phyloP scores from a whole-genome alignment of 2,888 invertebrate genomes.

The Rotaria sp. region DNA sequence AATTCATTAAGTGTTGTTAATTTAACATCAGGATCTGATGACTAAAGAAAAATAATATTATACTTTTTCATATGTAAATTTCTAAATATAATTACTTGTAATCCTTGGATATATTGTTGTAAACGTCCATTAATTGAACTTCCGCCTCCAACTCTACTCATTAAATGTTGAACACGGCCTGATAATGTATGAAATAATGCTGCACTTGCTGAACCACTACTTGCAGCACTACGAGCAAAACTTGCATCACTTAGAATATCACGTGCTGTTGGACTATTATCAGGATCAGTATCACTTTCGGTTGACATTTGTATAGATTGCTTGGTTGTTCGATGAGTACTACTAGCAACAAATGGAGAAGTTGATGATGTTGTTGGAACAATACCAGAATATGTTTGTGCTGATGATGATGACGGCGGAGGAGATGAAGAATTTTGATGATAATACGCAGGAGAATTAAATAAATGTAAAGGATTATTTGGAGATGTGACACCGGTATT shows the following conservation, averaged over 20 bases:
- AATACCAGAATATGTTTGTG: neutral
- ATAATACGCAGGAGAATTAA: neutral
- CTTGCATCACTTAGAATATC: neutral
- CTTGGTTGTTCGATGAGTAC: neutral
- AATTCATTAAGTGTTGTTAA: constrained; percentile 36
- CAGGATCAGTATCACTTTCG: constrained; percentile 17
- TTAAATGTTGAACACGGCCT: neutral
- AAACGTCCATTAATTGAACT: neutral
- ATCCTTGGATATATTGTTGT: constrained; percentile 19
- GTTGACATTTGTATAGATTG: neutral
- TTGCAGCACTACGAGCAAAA: neutral
- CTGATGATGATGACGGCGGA: neutral
- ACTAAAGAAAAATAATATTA: neutral
- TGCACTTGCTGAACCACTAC: neutral
- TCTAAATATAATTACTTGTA: neutral
- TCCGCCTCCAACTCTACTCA: neutral
- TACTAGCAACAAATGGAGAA: neutral
- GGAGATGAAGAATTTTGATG: neutral
- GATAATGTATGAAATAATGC: neutral
- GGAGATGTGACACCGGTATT: neutral
- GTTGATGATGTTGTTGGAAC: neutral
- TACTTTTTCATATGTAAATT: neutral
- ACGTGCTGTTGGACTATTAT: constrained; percentile 1
- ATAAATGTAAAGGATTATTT: neutral
- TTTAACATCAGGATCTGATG: constrained; percentile 31